Evolutionary conservation across 2,888 invertebrate species (phyloP), one percentile per base, ranked within the genome.

Genomic region (Venustoraphidia nigricollis): DNA sequence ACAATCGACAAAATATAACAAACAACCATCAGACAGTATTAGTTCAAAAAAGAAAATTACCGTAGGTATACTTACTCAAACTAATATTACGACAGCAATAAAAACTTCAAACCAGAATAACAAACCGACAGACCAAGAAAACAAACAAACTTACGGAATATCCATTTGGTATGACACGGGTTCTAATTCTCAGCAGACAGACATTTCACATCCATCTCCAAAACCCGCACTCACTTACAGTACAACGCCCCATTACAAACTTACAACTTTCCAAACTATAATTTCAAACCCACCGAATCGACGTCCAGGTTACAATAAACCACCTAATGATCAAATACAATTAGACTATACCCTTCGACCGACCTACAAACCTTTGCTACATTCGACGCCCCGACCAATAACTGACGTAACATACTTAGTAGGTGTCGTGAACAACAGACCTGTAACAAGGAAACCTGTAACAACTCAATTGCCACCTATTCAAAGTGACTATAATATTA

Each of bases 91-190:
- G 27, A 27, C 27, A n/a, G 38, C 47, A 9, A 35, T 37, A 10
- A 36, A 35, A 47, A 36, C 38, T 14, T 34, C 17, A 14, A 17
- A 10, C 27, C 27, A 27, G 27, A 27, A 27, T 27, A 27, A 27
- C 27, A 27, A 27, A 27, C 27, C 27, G 5, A 27, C 27, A n/a
- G 6, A 9, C 17, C n/a, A 34, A 10, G 36, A 47, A 41, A 38
- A 13, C 10, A 42, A 43, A 36, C 42, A 47, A n/a, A 34, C 27
- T n/a, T 36, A 36, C 13, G 43, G 40, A 37, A 36, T 13, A 9
- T 13, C 36, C 1, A 37, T 36, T 11, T 47, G 47, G 47, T 43
- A 47, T 13, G 47, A 47, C 36, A 43, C 42, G 34, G 17, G 42
- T 36, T 43, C 47, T 17, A 41, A 40, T 10, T 37, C 43, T 4